Conservation (phyloP, 1,140 invertebrate genomes). For the Zaprionus ornatus region DNA sequence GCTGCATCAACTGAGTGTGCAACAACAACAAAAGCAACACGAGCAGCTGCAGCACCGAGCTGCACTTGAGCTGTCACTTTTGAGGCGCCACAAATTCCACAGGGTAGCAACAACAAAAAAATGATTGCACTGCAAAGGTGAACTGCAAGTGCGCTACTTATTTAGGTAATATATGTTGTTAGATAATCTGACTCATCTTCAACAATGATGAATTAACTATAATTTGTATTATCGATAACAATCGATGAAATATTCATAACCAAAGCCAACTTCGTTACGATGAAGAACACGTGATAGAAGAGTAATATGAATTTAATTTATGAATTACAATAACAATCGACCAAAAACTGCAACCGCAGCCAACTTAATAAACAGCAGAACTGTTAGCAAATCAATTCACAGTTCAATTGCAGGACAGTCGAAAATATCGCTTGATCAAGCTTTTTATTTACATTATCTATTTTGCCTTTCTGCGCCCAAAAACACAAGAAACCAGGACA, state of each 20-base stretch:
- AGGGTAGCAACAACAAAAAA: conserved; percentile 4
- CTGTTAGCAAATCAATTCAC: too few species aligned
- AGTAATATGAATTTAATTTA: too few species aligned
- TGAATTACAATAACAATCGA: too few species aligned
- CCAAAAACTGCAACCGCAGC: too few species aligned
- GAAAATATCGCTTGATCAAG: too few species aligned
- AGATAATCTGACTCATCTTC: background rate
- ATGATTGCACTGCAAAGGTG: background rate
- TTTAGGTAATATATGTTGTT: background rate
- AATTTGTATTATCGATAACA: background rate
- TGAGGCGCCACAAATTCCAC: conserved; percentile 30
- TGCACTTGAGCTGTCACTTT: conserved; percentile 70
- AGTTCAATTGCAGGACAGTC: too few species aligned
- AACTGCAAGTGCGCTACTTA: conserved; percentile 18
- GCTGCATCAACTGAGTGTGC: conserved; percentile 53
- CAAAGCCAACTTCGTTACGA: background rate
- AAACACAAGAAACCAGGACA: too few species aligned
- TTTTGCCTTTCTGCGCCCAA: too few species aligned
- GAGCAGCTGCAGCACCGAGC: conserved; percentile 21
- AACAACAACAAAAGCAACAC: conserved; percentile 10
- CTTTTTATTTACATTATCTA: too few species aligned
- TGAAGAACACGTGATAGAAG: too few species aligned
- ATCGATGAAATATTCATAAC: background rate
- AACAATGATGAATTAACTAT: background rate
- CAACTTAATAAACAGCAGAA: too few species aligned